A percentile compares a stretch with the other conserved stretches of the same genome.
Evolutionary conservation across 2,113 vertebrate species (phyloP).

Genomic region (Murina feae): DNA sequence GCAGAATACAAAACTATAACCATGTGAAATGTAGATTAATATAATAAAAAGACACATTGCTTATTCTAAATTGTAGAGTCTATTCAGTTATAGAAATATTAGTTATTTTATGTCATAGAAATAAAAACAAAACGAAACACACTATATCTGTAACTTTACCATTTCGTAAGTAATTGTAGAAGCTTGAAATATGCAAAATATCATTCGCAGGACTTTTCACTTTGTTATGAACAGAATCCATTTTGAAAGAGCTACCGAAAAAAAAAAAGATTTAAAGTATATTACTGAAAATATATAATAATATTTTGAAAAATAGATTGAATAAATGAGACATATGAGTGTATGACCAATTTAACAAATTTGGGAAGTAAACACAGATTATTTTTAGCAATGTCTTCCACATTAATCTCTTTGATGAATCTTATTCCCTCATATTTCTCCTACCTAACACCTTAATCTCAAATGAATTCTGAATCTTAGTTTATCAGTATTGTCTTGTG

Average conservation of each 20-base stretch:
- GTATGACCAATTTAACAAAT: neutral
- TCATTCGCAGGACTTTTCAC: constrained; percentile 58
- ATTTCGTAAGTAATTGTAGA: constrained; percentile 64
- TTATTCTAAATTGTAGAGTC: neutral
- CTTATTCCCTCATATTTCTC: neutral
- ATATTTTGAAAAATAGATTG: neutral
- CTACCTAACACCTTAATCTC: neutral
- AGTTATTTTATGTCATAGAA: neutral
- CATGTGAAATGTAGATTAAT: neutral
- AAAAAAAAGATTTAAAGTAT: neutral
- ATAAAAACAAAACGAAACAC: neutral
- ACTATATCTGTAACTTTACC: constrained; percentile 68
- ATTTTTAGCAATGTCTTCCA: neutral
- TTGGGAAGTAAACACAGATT: neutral
- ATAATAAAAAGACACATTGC: neutral
- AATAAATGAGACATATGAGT: neutral
- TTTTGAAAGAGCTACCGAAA: constrained; percentile 73
- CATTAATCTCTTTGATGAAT: neutral
- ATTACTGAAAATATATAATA: neutral
- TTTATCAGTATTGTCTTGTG: neutral
- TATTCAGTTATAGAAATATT: neutral
- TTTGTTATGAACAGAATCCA: constrained; percentile 71
- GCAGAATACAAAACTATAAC: neutral
- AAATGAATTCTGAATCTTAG: neutral
- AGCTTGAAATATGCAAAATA: constrained; percentile 43